Percentiles rank a stretch among this genome's conserved stretches.
phyloP scores from a whole-genome alignment of 2,113 vertebrate species.

The Meriones unguiculatus region DNA sequence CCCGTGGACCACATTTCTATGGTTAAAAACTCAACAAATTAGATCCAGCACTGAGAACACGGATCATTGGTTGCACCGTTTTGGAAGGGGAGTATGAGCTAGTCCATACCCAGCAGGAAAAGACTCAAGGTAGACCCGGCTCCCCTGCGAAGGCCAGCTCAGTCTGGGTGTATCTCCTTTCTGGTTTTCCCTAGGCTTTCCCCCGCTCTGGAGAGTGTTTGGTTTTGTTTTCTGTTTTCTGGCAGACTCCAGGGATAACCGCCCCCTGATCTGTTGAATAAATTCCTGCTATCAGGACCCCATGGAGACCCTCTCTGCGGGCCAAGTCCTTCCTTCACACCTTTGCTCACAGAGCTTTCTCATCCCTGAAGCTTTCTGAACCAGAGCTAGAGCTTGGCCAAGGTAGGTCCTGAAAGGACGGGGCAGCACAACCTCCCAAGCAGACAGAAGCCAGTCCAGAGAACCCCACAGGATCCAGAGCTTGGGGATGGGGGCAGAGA shows the following conservation, averaged over 20 bases:
- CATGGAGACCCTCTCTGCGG: not conserved
- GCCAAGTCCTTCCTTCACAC: not conserved
- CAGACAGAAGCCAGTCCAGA: not conserved
- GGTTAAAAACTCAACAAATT: constrained; percentile 70
- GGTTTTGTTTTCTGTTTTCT: not conserved
- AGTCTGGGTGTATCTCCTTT: not conserved
- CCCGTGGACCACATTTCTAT: not conserved
- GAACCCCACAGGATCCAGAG: not conserved
- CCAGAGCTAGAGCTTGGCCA: not conserved
- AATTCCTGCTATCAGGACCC: not conserved
- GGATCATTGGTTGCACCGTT: constrained; percentile 32
- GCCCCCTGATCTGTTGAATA: not conserved
- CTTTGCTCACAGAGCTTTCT: not conserved
- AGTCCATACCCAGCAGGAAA: not conserved
- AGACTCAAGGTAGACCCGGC: not conserved
- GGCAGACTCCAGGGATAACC: not conserved
- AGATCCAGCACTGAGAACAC: not conserved
- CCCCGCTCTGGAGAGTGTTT: not conserved
- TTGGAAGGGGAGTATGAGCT: not conserved
- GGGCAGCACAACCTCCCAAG: not conserved
- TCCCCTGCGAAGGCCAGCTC: not conserved
- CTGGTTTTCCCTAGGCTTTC: not conserved
- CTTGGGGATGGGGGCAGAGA: not conserved
- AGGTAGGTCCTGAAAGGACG: not conserved
- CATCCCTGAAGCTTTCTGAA: not conserved